Evolutionary conservation across 2,797 vertebrate genomes (phyloP).

Genomic region (Myoxocephalus aenaeus): DNA sequence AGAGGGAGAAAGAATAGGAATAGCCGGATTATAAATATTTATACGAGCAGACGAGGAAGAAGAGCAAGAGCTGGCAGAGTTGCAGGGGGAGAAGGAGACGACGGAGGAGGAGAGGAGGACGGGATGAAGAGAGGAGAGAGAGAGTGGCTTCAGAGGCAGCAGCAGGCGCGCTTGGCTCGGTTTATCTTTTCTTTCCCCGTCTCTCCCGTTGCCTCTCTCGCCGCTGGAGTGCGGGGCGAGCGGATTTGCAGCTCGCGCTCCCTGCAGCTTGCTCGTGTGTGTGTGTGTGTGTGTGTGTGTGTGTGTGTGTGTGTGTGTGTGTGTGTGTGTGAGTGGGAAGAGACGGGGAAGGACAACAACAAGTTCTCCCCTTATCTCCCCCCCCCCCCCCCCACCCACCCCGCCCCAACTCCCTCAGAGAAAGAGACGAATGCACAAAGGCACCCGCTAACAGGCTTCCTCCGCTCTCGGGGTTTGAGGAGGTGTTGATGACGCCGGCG

Average conservation of each 20-base stretch:
- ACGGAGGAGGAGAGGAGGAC: conserved; percentile 38
- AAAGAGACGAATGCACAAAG: conserved; percentile 46
- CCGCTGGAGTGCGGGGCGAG: conserved; percentile 62
- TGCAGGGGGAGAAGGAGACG: conserved; percentile 49
- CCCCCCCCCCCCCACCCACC: conserved; percentile 8
- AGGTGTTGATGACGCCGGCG: conserved; percentile 23
- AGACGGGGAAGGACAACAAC: conserved; percentile 54
- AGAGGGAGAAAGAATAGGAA: conserved; percentile 53
- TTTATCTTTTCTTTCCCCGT: conserved; percentile 66
- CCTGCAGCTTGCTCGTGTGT: conserved; percentile 56
- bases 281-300: conserved; percentile 22
- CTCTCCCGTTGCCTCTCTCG: conserved; percentile 64
- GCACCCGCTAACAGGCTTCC: conserved; percentile 19
- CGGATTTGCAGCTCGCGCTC: conserved; percentile 63
- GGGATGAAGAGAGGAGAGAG: conserved; percentile 41
- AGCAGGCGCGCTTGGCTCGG: conserved; percentile 64
- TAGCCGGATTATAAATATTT: conserved; percentile 81
- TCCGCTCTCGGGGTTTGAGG: conserved; percentile 25
- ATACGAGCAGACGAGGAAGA: conserved; percentile 58
- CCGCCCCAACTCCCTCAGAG: conserved; percentile 27
- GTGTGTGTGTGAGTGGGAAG: conserved; percentile 1
- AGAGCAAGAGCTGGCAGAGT: conserved; percentile 51
- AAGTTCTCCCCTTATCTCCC: conserved; percentile 48
- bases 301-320: conserved; percentile 13
- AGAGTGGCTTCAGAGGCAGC: conserved; percentile 67